Conservation (phyloP, 2,797 vertebrate species). For the Pangasius djambal region DNA sequence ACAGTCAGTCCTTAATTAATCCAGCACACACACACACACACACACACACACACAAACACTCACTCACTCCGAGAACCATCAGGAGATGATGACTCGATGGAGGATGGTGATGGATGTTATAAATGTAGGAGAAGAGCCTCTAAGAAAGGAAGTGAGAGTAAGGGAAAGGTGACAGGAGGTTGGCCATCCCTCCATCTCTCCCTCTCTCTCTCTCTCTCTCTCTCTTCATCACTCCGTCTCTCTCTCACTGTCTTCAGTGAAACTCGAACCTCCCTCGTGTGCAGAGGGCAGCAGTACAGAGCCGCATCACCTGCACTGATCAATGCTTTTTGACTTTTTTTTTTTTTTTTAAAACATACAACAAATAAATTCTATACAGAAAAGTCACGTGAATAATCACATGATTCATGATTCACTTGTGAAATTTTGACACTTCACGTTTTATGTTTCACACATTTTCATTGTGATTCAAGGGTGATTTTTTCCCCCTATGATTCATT, state of each 20-base stretch:
- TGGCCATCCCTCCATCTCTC: conserved; percentile 35
- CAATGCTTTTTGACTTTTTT: not conserved
- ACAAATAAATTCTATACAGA: too few relatives aligned
- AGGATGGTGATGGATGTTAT: conserved; percentile 18
- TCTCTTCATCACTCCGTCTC: conserved; percentile 9
- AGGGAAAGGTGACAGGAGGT: conserved; percentile 35
- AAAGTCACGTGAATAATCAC: too few relatives aligned
- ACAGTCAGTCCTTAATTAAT: not conserved
- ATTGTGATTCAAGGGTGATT: too few relatives aligned
- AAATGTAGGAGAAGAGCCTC: conserved; percentile 20
- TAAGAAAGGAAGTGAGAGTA: conserved; percentile 44
- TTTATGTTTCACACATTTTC: too few relatives aligned
- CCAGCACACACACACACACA: conserved; percentile 15
- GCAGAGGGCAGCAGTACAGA: conserved; percentile 45
- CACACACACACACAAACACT: not conserved
- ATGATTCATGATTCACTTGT: too few relatives aligned
- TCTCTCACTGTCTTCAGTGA: conserved; percentile 48
- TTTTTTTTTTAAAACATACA: not conserved
- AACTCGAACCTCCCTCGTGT: conserved; percentile 54
- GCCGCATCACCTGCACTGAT: conserved; percentile 28
- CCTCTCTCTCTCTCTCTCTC: not conserved
- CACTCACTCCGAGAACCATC: not conserved
- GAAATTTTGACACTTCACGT: too few relatives aligned
- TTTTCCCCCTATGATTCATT: too few relatives aligned
- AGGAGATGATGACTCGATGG: not conserved